Evolutionary conservation across 1,140 invertebrate species (phyloP), one percentile per base, ranked within the genome.

Genomic region (Hyles vespertilio): DNA sequence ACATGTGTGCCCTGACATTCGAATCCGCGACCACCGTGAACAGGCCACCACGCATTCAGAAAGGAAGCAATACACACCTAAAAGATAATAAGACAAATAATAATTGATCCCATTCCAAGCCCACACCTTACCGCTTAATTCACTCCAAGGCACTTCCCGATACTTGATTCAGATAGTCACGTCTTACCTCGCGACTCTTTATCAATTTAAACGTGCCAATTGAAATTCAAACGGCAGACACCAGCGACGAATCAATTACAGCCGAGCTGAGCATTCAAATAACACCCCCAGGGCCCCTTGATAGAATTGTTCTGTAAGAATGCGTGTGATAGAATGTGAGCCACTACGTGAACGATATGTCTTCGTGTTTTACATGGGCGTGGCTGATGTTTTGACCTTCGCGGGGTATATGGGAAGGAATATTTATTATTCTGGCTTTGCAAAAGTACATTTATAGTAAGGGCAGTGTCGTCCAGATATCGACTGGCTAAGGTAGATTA

Each of bases 271-370:
- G 66, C 67, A 82, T 83, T 85, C 79, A 81, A 81, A 85, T 81
- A 72, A 59, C 73, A 59, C 71, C 71, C 51, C 53, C 53, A 49
- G 43, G 48, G 56, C 66, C 62, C 67, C 63, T 66, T 77, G 81
- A 84, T 82, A 80, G 81, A 81, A 83, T 75, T 81, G 77, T 83
- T 76, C 79, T 72, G 74, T 69, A 77, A 80, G 80, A 84, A 81
- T 85, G 80, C 76, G 76, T 85, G 82, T 85, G 82, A 80, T 77
- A 80, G 67, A 82, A 82, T 84, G 77, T 69, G 68, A 73, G 68
- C 70, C 79, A 79, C 81, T 84, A 82, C 22, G 22, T 22, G 22
- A 22, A 22, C 22, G 22, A 22, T 63, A 58, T 36, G 61, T 60
- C 63, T 58, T 60, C 64, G 65, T 59, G 60, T 61, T 58, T 63